Evolutionary conservation across 2,113 vertebrate genomes (phyloP), one percentile per base, ranked within the genome.

Genomic region (Illadopsis cleaveri): DNA sequence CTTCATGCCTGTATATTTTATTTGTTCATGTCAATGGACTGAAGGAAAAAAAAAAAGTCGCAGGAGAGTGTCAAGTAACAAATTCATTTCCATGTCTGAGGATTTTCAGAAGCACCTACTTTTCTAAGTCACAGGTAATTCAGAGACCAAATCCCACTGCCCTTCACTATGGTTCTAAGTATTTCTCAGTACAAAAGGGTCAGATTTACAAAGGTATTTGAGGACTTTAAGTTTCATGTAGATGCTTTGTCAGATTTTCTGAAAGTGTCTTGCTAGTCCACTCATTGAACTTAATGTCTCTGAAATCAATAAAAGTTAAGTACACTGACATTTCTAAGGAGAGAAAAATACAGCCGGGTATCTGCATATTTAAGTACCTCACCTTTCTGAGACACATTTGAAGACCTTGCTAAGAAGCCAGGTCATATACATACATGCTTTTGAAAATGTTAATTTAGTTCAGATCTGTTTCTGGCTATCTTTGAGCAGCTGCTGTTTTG

Each of bases 251-350:
- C 3, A 21, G 66, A 89, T 87, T 95, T 93, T 94, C 51, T 68
- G 48, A 62, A 69, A 78, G 22, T 54, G 22, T 35, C 25, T 69
- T 82, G 6, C 24, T 87, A 54, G 62, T 76, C 21, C 22, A 44
- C n/a, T 68, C 20, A 42, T 27, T 82, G 61, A 86, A 86, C 89
- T 86, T 79, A 91, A 53, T 76, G 38, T 69, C 8, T 44, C 37
- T 88, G 42, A 77, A 87, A 91, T 82, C 70, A 88, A 82, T 93
- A 78, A 38, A 94, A 82, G 57, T 89, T 78, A 92, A 90, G 53
- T 89, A 75, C 42, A 73, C 10, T 89, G 81, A 84, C 47, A 91
- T 87, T 91, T 96, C 56, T 69, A 35, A 35, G 6, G 15, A 5
- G 19, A 10, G 8, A 3, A 23, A 22, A 68, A 37, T 44, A 66